Base-by-base conservation (phyloP, 1,140 invertebrate genomes). In the Drosophila nigrodunni region DNA sequence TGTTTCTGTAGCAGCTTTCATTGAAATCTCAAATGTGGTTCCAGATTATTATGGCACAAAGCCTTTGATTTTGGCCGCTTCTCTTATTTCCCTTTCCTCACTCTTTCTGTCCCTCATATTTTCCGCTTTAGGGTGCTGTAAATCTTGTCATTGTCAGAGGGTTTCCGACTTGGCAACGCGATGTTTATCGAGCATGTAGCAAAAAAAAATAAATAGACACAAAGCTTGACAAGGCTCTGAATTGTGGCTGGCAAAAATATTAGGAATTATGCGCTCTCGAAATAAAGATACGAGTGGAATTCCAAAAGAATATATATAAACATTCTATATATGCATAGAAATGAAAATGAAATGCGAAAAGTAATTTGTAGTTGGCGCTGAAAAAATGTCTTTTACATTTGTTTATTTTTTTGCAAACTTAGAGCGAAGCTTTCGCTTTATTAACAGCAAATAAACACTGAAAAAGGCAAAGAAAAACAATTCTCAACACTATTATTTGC, bases 31-130 rank as follows among this genome's bases (percentile, higher is more conserved):
- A 86, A 86, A 86, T 73, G 82, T 73, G 72, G 61, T 57, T 15
- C 70, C 75, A 72, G 78, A 86, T 81, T 86, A 86, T 85, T 85
- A 75, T 80, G 78, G 82, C 77, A 80, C 62, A 78, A 78, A 75
- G 67, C 78, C 82, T 85, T 85, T 85, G 82, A 85, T 85, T 85
- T 80, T 13, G 64, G 59, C 62, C 46, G 44, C 58, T 60, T 62
- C 52, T 57, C 52, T 25, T 54, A 49, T 39, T 25, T 47, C 46
- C 10, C 44, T 13, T 46, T 37, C 50, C n/a, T 47, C 43, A 37
- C 4, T 46, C 46, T 39, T 9, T 41, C 13, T 54, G 65, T 37
- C 30, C 25, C 30, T 57, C 47, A 13, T 57, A 11, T 52, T 52
- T 34, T 44, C 7, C 43, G 55, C 76, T 69, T 65, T 54, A 46